phyloP scores from a whole-genome alignment of 2,797 vertebrate genomes.

The Anniella stebbinsi region DNA sequence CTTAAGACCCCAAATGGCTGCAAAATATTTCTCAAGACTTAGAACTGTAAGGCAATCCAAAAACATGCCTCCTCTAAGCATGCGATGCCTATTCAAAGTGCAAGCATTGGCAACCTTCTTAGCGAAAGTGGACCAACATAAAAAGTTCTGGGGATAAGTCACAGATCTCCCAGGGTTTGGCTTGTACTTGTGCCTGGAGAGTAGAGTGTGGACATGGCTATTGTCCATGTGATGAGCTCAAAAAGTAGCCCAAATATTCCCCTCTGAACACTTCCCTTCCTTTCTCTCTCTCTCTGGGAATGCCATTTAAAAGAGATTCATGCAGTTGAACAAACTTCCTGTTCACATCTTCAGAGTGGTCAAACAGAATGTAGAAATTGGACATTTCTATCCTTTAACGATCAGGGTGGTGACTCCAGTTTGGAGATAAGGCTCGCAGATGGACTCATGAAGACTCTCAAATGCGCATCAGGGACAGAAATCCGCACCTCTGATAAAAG shows the following conservation, averaged over 20 bases:
- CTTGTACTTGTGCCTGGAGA: no score
- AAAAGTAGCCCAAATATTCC: conserved; percentile 71
- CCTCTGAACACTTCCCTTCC: conserved; percentile 26
- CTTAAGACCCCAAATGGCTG: no score
- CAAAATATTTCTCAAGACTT: background rate
- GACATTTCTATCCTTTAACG: no score
- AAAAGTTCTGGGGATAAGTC: no score
- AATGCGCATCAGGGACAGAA: background rate
- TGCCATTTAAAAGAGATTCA: no score
- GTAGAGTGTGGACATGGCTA: conserved; percentile 2
- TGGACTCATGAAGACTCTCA: background rate
- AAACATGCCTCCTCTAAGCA: background rate
- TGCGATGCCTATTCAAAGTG: background rate
- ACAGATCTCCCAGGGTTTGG: no score
- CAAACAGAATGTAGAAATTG: background rate
- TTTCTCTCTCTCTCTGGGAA: no score
- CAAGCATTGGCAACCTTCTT: background rate
- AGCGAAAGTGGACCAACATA: no score
- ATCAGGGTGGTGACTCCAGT: background rate
- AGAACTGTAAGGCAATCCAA: background rate
- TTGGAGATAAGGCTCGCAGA: background rate
- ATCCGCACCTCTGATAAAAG: background rate
- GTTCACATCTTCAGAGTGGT: background rate
- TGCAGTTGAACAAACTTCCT: background rate
- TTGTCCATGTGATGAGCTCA: conserved; percentile 11